phyloP scores from a whole-genome alignment of 2,797 vertebrate species.

The Sphaeramia orbicularis region DNA sequence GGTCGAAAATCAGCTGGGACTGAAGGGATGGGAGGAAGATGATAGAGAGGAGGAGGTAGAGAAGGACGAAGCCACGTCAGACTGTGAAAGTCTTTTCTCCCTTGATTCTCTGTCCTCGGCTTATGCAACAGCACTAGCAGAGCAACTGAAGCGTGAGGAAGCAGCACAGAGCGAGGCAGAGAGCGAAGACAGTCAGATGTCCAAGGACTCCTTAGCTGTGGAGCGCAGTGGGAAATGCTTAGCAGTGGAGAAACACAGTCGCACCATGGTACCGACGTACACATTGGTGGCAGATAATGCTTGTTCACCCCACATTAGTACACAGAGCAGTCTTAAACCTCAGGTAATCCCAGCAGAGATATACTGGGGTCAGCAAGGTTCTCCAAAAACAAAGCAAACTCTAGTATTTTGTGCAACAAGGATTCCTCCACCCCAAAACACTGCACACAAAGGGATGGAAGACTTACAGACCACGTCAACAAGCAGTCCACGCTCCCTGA shows the following conservation, averaged over 20 bases:
- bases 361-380: conserved; percentile 82
- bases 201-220: conserved; percentile 90
- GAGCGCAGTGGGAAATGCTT: conserved; percentile 54
- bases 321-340: conserved; percentile 53
- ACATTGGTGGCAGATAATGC: conserved; percentile 38
- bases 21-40: conserved; percentile 76
- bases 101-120: conserved; percentile 93
- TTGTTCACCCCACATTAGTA: conserved; percentile 72
- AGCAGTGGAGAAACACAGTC: conserved; percentile 46
- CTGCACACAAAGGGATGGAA: conserved; percentile 44
- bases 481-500: conserved; percentile 55
- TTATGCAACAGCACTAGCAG: conserved; percentile 81
- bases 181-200: conserved; percentile 93
- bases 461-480: conserved; percentile 58
- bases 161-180: conserved; percentile 84
- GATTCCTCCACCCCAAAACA: conserved; percentile 27
- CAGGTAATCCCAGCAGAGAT: conserved; percentile 86
- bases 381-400: conserved; percentile 42
- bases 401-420: conserved; percentile 41
- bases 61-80: conserved; percentile 81
- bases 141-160: conserved; percentile 84
- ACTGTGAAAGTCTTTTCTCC: conserved; percentile 93
- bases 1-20: conserved; percentile 72
- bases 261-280: conserved; percentile 61
- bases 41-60: conserved; percentile 67